Evolutionary conservation across 1,140 invertebrate species (phyloP).

Genomic region (Pachypeltis micranthus): DNA sequence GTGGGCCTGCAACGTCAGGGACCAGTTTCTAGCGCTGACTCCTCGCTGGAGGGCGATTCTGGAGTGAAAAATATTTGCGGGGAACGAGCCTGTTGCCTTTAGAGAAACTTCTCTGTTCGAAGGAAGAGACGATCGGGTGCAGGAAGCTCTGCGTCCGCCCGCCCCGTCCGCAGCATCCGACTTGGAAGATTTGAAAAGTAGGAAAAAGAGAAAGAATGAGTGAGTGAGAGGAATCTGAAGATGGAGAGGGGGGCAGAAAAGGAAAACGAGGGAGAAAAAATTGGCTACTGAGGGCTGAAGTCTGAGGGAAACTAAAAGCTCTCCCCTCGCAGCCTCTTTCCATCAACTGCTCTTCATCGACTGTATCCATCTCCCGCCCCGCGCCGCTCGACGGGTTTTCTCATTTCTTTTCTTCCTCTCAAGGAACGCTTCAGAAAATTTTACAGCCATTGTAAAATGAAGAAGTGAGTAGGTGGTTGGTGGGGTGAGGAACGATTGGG

Average conservation of each 20-base stretch:
- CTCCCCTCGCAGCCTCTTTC: not conserved
- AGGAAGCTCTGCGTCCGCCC: not conserved
- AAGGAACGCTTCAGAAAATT: constrained; percentile 1
- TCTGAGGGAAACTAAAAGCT: not conserved
- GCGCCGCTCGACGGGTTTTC: not conserved
- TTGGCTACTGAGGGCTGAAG: not conserved
- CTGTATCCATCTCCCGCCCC: not conserved
- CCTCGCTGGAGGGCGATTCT: no score
- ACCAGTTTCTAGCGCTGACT: no score
- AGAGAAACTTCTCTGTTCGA: not conserved
- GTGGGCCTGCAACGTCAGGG: no score
- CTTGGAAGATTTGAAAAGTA: not conserved
- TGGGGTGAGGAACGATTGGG: not conserved
- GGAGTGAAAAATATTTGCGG: no score
- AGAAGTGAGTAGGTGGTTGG: not conserved
- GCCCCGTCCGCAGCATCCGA: not conserved
- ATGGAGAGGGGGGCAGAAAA: no score
- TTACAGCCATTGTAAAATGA: constrained; percentile 1
- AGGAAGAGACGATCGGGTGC: not conserved
- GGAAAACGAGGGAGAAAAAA: not conserved
- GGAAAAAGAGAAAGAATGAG: not conserved
- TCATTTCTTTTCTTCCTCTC: not conserved
- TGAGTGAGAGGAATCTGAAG: no score
- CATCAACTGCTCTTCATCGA: not conserved
- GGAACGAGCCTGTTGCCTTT: constrained; percentile 6